Conservation (phyloP, 2,113 vertebrate species). For the Lepidothrix coronata region DNA sequence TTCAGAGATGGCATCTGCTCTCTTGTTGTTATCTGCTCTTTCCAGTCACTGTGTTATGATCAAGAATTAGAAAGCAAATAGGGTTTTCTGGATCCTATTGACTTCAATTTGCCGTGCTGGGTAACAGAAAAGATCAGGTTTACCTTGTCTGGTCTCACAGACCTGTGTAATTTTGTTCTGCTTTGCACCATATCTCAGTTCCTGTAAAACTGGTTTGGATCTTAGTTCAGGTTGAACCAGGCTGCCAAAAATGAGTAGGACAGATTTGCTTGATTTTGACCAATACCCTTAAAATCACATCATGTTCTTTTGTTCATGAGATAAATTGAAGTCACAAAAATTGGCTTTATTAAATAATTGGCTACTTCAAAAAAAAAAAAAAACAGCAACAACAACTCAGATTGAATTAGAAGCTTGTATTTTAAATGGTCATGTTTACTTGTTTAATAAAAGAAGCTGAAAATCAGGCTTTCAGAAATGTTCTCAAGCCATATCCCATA, state of each 20-base stretch:
- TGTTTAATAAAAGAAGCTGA: background rate
- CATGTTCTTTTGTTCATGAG: background rate
- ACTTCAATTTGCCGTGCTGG: background rate
- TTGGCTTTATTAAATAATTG: background rate
- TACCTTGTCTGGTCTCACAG: background rate
- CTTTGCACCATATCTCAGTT: background rate
- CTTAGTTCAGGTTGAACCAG: background rate
- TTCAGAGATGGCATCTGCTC: background rate
- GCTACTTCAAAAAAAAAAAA: rapidly evolving
- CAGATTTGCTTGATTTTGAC: background rate
- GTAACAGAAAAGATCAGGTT: background rate
- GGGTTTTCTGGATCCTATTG: background rate
- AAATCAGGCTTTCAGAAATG: background rate
- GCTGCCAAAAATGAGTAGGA: background rate
- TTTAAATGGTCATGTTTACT: background rate
- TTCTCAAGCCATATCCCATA: background rate
- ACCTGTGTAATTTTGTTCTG: background rate
- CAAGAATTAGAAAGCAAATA: background rate
- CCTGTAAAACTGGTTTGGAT: background rate
- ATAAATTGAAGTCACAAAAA: background rate
- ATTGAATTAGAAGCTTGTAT: background rate
- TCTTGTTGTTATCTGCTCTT: background rate
- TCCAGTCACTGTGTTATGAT: background rate
- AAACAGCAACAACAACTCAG: too few relatives aligned
- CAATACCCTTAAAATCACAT: background rate